A percentile compares a stretch with the other conserved stretches of the same genome.
Evolutionary conservation across 2,113 vertebrate species (phyloP).

Genomic region (Cromileptes altivelis): DNA sequence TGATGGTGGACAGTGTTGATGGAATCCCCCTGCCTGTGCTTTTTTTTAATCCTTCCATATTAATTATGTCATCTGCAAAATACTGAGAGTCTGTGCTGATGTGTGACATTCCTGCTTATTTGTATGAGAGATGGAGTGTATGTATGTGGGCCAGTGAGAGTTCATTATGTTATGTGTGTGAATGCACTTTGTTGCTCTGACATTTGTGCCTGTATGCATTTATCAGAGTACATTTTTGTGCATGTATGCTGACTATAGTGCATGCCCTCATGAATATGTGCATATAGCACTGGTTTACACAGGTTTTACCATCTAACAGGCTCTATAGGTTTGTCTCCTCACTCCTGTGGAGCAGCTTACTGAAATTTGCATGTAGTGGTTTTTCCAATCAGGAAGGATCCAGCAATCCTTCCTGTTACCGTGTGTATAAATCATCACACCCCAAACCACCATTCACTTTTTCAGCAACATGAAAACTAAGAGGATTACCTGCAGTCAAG

Average conservation of each 20-base stretch:
- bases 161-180: background rate
- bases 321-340: background rate
- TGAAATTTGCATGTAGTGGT: constrained; percentile 19
- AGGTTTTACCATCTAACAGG: background rate
- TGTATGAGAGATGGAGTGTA: background rate
- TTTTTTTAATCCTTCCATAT: constrained; percentile 47
- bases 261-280: background rate
- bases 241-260: constrained; percentile 3
- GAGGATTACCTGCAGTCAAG: constrained; percentile 42
- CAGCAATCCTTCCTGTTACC: constrained; percentile 3
- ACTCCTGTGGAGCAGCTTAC: constrained; percentile 24
- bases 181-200: background rate
- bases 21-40: constrained; percentile 32
- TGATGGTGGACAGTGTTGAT: constrained; percentile 30
- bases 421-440: constrained; percentile 27
- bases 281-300: background rate
- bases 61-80: constrained; percentile 23
- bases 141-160: background rate
- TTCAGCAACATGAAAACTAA: background rate
- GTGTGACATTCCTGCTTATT: constrained; percentile 4
- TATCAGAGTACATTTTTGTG: constrained; percentile 2
- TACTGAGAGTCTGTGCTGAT: constrained; percentile 5
- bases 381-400: constrained; percentile 17
- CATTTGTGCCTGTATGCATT: background rate
- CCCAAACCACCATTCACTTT: constrained; percentile 1